phyloP scores from a whole-genome alignment of 1,140 invertebrate species.

The Bombus superbus region DNA sequence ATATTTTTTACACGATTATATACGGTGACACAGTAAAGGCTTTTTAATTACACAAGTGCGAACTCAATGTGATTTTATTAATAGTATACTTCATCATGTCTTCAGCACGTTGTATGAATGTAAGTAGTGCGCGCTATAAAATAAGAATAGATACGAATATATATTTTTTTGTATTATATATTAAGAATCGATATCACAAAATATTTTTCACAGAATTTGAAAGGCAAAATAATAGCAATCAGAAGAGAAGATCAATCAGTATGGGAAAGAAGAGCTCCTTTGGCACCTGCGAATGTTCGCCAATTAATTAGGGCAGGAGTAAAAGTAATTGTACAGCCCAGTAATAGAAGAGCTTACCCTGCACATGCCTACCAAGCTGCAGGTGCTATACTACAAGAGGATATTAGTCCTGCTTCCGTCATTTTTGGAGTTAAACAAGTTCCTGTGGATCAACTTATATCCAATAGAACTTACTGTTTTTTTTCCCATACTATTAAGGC shows the following conservation, averaged over 20 bases:
- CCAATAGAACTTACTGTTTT: slow-evolving; percentile 98
- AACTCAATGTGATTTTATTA: slow-evolving; percentile 40
- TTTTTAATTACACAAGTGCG: slow-evolving; percentile 36
- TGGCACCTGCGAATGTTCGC: slow-evolving; percentile 95
- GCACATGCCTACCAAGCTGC: slow-evolving; percentile 89
- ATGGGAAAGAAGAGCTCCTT: slow-evolving; percentile 98
- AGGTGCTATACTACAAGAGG: slow-evolving; percentile 97
- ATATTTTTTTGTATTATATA: not conserved
- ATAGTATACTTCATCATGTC: not conserved
- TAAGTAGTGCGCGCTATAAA: slow-evolving; percentile 42
- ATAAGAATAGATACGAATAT: not conserved
- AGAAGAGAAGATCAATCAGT: slow-evolving; percentile 97
- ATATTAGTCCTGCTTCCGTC: slow-evolving; percentile 96
- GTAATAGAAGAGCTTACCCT: slow-evolving; percentile 98
- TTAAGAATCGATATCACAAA: not conserved
- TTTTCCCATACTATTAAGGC: slow-evolving; percentile 99
- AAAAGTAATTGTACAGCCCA: slow-evolving; percentile 98
- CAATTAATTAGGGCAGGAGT: slow-evolving; percentile 93
- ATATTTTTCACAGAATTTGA: slow-evolving; percentile 68
- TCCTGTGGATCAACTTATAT: slow-evolving; percentile 95
- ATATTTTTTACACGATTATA: not conserved
- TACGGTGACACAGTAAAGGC: slow-evolving; percentile 55
- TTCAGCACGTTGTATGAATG: slow-evolving; percentile 53
- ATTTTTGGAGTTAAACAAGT: slow-evolving; percentile 99
- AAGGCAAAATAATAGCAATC: slow-evolving; percentile 90